phyloP scores from a whole-genome alignment of 2,113 vertebrate species.

The Ammodytes dubius region DNA sequence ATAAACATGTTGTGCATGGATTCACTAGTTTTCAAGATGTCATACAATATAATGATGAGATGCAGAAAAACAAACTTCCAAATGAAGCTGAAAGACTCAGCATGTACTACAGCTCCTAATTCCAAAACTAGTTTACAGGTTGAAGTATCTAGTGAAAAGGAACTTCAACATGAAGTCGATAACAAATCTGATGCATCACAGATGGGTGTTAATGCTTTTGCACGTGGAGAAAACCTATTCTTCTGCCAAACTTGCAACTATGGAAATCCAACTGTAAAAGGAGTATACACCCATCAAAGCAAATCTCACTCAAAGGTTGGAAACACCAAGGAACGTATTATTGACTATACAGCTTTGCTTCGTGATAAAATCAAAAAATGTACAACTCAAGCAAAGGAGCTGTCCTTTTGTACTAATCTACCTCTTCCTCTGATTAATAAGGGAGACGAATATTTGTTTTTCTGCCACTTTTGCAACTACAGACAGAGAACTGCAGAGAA shows the following conservation, averaged over 20 bases:
- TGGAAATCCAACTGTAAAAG: constrained; percentile 40
- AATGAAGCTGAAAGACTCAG: neutral
- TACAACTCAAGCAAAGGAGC: neutral
- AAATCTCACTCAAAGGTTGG: constrained; percentile 10
- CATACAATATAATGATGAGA: constrained; percentile 84
- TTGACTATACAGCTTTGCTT: constrained; percentile 51
- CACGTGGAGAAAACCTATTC: constrained; percentile 52
- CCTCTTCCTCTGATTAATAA: constrained; percentile 63
- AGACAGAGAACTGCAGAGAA: neutral
- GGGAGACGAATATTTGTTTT: constrained; percentile 17
- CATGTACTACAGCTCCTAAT: neutral
- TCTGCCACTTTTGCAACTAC: constrained; percentile 76
- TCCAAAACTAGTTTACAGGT: neutral
- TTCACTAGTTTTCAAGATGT: constrained; percentile 83
- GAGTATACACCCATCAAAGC: constrained; percentile 65
- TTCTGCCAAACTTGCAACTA: constrained; percentile 76
- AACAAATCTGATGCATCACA: neutral
- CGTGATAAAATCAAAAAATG: constrained; percentile 44
- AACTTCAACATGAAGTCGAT: neutral
- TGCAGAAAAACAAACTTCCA: constrained; percentile 80
- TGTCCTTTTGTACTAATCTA: constrained; percentile 5
- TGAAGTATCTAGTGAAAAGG: neutral
- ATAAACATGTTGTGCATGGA: constrained; percentile 87
- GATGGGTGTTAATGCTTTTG: neutral
- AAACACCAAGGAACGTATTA: neutral